Evolutionary conservation across 2,888 invertebrate species (phyloP).

Genomic region (Drosophila ustulata): DNA sequence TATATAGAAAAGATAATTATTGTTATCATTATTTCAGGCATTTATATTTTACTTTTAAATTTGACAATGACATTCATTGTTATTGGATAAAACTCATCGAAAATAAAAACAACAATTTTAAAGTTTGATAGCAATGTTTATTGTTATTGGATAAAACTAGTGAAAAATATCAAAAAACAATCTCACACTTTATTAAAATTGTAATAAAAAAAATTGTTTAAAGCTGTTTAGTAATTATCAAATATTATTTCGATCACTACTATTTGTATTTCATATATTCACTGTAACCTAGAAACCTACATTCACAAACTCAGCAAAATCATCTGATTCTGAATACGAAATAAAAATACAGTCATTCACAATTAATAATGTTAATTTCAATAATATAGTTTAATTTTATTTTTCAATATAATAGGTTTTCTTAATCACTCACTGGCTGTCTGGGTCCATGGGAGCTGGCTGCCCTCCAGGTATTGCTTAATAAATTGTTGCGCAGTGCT

Average conservation of each 20-base stretch:
- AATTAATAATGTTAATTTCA: neutral
- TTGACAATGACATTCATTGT: neutral
- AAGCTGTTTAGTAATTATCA: too few species aligned
- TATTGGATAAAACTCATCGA: neutral
- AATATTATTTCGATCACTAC: too few species aligned
- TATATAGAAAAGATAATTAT: neutral
- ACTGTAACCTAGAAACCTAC: neutral
- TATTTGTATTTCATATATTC: neutral
- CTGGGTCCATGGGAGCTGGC: constrained; percentile 68
- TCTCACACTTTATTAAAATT: too few species aligned
- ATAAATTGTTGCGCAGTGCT: constrained; percentile 55
- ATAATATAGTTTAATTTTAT: neutral
- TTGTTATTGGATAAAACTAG: too few species aligned
- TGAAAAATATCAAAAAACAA: too few species aligned
- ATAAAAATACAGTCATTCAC: neutral
- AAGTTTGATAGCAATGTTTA: too few species aligned
- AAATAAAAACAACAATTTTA: too few species aligned
- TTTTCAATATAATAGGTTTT: neutral
- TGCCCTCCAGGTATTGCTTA: constrained; percentile 63
- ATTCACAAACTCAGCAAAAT: neutral
- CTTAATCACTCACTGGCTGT: constrained; percentile 70
- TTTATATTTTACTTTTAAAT: neutral
- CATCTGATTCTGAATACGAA: neutral
- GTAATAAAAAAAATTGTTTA: too few species aligned
- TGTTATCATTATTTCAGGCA: neutral